Conservation (phyloP, 1,140 invertebrate genomes). For the Araneus ventricosus region DNA sequence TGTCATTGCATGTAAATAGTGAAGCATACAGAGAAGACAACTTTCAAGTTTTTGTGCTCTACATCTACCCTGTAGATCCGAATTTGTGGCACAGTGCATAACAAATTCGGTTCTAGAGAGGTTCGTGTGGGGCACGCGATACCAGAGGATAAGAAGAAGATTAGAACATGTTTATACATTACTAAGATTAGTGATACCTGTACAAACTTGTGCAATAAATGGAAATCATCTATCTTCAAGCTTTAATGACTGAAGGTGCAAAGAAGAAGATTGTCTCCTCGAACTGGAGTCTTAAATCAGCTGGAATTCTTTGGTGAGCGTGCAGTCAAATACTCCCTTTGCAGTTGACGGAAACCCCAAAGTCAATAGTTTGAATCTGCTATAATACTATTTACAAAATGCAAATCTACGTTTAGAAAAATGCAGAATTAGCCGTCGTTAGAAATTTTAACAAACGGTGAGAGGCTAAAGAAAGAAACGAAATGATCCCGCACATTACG, state of each 20-base stretch:
- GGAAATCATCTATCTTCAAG: background rate
- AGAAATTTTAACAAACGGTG: too few relatives aligned
- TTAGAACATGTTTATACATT: slow-evolving; percentile 11
- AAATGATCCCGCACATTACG: too few relatives aligned
- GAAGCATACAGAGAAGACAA: slow-evolving; percentile 1
- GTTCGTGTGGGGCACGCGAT: slow-evolving; percentile 90
- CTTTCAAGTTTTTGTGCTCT: slow-evolving; percentile 90
- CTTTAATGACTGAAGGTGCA: background rate
- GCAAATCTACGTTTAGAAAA: too few relatives aligned
- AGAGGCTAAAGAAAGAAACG: too few relatives aligned
- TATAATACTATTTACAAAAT: too few relatives aligned
- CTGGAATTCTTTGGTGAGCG: too few relatives aligned
- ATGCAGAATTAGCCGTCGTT: too few relatives aligned
- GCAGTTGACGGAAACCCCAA: too few relatives aligned
- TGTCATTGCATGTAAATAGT: background rate
- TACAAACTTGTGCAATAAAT: background rate
- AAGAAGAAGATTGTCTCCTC: background rate
- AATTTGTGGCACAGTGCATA: slow-evolving; percentile 96
- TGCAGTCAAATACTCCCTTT: too few relatives aligned
- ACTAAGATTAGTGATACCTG: background rate
- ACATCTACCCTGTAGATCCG: slow-evolving; percentile 99
- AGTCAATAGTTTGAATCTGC: too few relatives aligned
- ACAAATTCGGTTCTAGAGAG: slow-evolving; percentile 99
- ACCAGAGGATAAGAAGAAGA: slow-evolving; percentile 57
- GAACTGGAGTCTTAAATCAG: background rate